Percentiles rank a stretch among this genome's conserved stretches.
phyloP scores from a whole-genome alignment of 2,113 vertebrate species.

The Suncus etruscus region DNA sequence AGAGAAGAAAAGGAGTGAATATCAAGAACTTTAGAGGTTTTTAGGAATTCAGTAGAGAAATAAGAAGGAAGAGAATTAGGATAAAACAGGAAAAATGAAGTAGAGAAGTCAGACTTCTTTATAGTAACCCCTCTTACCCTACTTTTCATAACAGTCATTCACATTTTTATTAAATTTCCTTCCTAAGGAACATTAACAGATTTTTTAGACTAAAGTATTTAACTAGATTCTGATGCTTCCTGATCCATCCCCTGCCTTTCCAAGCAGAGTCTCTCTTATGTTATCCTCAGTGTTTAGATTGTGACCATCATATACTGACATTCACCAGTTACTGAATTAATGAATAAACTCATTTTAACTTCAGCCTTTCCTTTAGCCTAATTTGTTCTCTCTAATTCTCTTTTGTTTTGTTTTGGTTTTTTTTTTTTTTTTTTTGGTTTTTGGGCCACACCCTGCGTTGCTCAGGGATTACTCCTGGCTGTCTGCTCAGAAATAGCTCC shows the following conservation, averaged over 20 bases:
- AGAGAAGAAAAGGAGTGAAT: too few relatives aligned
- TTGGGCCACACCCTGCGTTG: too few relatives aligned
- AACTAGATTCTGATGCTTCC: neutral
- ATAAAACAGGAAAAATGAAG: too few relatives aligned
- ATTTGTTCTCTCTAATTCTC: neutral
- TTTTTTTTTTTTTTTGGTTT: too few relatives aligned
- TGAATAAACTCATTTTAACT: neutral
- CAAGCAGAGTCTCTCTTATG: neutral
- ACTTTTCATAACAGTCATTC: neutral
- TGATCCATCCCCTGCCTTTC: neutral
- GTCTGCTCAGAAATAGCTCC: too few relatives aligned
- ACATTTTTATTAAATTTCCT: neutral
- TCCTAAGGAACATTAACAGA: neutral
- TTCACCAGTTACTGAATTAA: neutral
- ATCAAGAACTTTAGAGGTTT: too few relatives aligned
- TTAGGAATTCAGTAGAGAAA: too few relatives aligned
- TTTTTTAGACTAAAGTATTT: neutral
- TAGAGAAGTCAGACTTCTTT: too few relatives aligned
- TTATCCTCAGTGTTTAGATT: neutral
- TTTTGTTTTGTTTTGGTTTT: too few relatives aligned
- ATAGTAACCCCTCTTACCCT: neutral
- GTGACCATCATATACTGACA: accelerated
- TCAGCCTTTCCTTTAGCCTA: neutral
- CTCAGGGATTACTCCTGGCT: too few relatives aligned
- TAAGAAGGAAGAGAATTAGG: too few relatives aligned